These are phyloP conservation scores for Pampusana beccarii DNA, from an alignment of 2,113 vertebrate genomes.

Conservation along the genomic window DNA sequence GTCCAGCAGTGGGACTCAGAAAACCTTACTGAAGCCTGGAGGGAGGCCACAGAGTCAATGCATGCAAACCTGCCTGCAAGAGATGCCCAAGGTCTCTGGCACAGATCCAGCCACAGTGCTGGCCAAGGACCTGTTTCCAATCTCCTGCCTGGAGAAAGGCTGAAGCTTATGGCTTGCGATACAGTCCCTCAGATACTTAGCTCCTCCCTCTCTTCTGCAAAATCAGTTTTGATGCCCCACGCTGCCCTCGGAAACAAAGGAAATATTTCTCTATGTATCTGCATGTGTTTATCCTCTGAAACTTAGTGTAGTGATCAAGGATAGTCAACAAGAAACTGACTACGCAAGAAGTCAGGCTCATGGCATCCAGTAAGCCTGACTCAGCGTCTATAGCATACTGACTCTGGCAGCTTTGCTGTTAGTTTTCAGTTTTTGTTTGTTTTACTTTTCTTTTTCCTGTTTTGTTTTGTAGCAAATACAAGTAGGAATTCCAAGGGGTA, in stretches of 20 bases:
- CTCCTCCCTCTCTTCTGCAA: not conserved
- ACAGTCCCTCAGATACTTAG: not conserved
- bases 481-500: not conserved
- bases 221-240: not conserved
- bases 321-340: not conserved
- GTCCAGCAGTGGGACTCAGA: not conserved
- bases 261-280: not conserved
- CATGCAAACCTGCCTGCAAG: not conserved
- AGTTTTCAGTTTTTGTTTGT: no score
- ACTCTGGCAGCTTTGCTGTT: not conserved
- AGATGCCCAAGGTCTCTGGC: not conserved
- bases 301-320: not conserved
- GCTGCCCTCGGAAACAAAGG: not conserved
- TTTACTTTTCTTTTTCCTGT: not conserved
- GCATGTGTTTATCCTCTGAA: not conserved
- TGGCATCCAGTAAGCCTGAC: not conserved
- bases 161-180: not conserved
- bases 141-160: not conserved
- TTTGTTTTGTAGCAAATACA: not conserved
- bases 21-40: not conserved
- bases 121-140: not conserved
- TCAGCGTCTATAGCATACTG: fast-evolving
- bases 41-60: not conserved
- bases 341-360: not conserved
- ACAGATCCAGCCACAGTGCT: not conserved